Evolutionary conservation across 2,797 vertebrate genomes (phyloP), one percentile per base, ranked within the genome.

Genomic region (Anolis apletophallus): DNA sequence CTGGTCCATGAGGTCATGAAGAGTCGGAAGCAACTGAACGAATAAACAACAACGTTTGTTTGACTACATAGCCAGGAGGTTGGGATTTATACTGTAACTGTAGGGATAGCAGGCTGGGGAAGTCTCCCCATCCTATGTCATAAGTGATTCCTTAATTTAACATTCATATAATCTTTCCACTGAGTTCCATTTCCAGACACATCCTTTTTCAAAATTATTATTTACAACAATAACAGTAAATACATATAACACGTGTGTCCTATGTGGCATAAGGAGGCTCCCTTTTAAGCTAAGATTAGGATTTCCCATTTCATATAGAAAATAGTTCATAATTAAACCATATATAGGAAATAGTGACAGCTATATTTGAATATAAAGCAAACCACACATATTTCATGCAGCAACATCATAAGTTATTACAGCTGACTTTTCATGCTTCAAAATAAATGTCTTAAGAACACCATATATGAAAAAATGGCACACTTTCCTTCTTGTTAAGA

Each of bases 261-360:
- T 85, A 81, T 23, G 21, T 85, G 90, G 85, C 85, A 89, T 88
- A 86, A 14, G 83, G 84, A 80, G 74, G 34, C 80, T 93, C 85
- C 89, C 90, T 89, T 94, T 92, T 90, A 71, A 75, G 69, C 84
- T 89, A 83, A 94, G 92, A 90, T 90, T 74, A 93, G 36, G 40
- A n/a, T n/a, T n/a, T n/a, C n/a, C n/a, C n/a, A n/a, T 86, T 93
- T 85, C 83, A 92, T 91, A 83, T 94, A 88, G 85, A 71, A 92
- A 50, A 5, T 84, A 0, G 89, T 87, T 93, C 89, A 67, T n/a
- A 81, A 64, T 67, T 80, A 67, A 81, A 81, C 40, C 16, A 11
- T 46, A 32, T 68, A 68, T 68, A 21, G 40, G 79, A 46, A n/a
- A 54, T 32, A 21, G 16, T 13, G 8, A 54, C 29, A 69, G 46